These are phyloP conservation scores for Drosophila atripex DNA, from an alignment of 2,888 invertebrate genomes.

Conservation along the genomic window DNA sequence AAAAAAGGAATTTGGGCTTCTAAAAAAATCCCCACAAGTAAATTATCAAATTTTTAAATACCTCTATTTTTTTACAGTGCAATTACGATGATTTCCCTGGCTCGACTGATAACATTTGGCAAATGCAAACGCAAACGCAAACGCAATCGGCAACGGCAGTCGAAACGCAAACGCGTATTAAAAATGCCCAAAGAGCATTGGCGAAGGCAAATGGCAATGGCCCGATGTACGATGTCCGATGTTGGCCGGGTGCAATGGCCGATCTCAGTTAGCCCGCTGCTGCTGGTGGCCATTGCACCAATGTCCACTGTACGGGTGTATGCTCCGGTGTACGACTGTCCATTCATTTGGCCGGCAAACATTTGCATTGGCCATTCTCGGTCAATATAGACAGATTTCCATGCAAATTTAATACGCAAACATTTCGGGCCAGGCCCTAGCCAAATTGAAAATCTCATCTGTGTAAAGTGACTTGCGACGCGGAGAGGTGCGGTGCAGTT, in stretches of 20 bases:
- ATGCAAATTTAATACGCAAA: slow-evolving; percentile 84
- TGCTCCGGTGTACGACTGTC: slow-evolving; percentile 33
- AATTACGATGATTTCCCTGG: slow-evolving; percentile 38
- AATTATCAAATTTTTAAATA: no score
- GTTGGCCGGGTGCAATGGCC: slow-evolving; percentile 69
- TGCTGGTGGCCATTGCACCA: slow-evolving; percentile 30
- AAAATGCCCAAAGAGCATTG: slow-evolving; percentile 79
- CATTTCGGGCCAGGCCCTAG: slow-evolving; percentile 73
- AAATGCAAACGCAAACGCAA: slow-evolving; percentile 47
- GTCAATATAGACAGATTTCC: slow-evolving; percentile 84
- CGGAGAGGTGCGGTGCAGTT: not conserved
- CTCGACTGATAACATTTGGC: slow-evolving; percentile 75
- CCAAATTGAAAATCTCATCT: slow-evolving; percentile 84
- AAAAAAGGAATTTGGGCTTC: not conserved
- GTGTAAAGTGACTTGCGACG: slow-evolving; percentile 68
- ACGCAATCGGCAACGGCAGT: slow-evolving; percentile 55
- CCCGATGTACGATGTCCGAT: slow-evolving; percentile 16
- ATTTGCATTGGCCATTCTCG: slow-evolving; percentile 81
- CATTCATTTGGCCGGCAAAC: slow-evolving; percentile 74
- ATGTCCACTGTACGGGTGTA: slow-evolving; percentile 26
- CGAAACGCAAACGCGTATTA: slow-evolving; percentile 73
- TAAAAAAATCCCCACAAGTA: not conserved
- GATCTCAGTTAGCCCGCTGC: slow-evolving; percentile 21
- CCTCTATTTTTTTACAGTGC: slow-evolving; percentile 41
- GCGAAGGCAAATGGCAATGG: slow-evolving; percentile 47